Evolutionary conservation across 2,797 vertebrate genomes (phyloP).

Genomic region (Remorina albescens): DNA sequence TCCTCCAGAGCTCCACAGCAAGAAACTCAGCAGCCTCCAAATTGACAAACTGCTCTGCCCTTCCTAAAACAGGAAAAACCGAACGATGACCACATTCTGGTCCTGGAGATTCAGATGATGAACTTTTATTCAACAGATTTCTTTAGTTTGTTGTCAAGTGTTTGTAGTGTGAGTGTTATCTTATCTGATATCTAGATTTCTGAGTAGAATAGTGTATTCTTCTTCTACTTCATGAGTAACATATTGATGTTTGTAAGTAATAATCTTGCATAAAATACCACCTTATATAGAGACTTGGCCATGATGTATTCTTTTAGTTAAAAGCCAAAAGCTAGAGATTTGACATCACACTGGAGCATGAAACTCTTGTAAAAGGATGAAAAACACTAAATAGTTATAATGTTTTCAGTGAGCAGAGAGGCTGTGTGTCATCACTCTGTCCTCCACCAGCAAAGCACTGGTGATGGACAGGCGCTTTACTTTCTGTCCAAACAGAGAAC

Average conservation of each 20-base stretch:
- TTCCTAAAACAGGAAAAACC: conserved; percentile 42
- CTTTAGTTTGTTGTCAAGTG: conserved; percentile 1
- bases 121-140: background rate
- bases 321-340: background rate
- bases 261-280: conserved; percentile 23
- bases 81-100: background rate
- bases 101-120: conserved; percentile 7
- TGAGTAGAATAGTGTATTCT: background rate
- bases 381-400: background rate
- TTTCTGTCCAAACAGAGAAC: conserved; percentile 43
- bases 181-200: background rate
- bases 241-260: conserved; percentile 14
- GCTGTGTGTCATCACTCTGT: conserved; percentile 6
- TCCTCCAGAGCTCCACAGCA: conserved; percentile 75
- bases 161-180: conserved; percentile 7
- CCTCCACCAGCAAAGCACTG: conserved; percentile 23
- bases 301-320: background rate
- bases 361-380: background rate
- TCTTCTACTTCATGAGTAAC: background rate
- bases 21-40: conserved; percentile 70
- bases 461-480: conserved; percentile 24
- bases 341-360: background rate
- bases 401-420: conserved; percentile 3
- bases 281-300: background rate
- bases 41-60: conserved; percentile 63